Evolutionary conservation across 2,888 invertebrate species (phyloP), one percentile per base, ranked within the genome.

Genomic region (Rhamnusium bicolor): DNA sequence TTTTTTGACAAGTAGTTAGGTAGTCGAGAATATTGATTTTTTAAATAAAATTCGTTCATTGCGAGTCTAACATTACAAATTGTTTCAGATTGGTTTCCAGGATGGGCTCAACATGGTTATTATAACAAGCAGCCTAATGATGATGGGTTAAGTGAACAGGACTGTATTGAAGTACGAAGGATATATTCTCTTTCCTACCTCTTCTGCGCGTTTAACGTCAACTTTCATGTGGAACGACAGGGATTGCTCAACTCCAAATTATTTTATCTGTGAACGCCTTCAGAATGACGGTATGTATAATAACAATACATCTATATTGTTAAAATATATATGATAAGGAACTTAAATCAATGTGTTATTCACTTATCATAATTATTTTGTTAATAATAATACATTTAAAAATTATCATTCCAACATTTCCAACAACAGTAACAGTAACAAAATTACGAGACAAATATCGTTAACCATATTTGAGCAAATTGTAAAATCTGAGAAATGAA

Each of bases 161-260:
- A 95, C 88, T 96, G 95, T 87, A 93, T 95, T 69, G 95, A 96
- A 85, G 90, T 94, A 6, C 88, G 95, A 7, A 89, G 93, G 56
- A 90, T 91, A 77, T 95, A 93, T 85, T 91, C 92, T 1, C 89
- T 92, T 29, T n/a, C 91, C 92, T 0, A 83, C 88, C 4, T 85
- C 88, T 62, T 85, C 88, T 4, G 86, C 87, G 21, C 87, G 89
- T 62, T 84, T 90, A 0, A 89, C 92, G 0, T 87, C 90, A 18
- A 90, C 91, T 76, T 94, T 93, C 87, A 94, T 92, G 91, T 95
- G 95, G 95, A 96, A 96, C 85, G 95, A 95, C 85, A 86, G 95
- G 24, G 93, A 93, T 81, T 96, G 95, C 85, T 87, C 90, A 18
- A 93, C 93, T 32, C 91, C 90, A 63, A 95, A 95, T 88, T 92